phyloP scores from a whole-genome alignment of 2,797 vertebrate species.

The Pantherophis alleghaniensis region DNA sequence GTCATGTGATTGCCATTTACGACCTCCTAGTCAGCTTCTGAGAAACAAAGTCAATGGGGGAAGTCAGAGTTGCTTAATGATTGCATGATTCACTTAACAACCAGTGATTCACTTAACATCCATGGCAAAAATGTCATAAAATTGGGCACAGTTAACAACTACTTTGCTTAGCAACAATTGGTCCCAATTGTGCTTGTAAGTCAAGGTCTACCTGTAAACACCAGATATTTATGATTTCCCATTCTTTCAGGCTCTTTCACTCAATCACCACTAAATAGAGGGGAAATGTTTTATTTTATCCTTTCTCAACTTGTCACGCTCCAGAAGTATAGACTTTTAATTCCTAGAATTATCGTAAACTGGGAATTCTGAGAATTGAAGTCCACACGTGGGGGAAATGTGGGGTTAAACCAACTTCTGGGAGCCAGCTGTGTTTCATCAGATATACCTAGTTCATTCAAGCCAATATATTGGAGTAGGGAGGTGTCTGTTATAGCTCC shows the following conservation, averaged over 20 bases:
- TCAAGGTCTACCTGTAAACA: not conserved
- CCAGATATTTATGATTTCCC: not conserved
- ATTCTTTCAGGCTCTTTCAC: not conserved
- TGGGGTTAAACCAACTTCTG: not conserved
- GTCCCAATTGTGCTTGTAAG: not conserved
- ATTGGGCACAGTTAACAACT: not conserved
- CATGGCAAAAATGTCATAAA: not conserved
- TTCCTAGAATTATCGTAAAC: not conserved
- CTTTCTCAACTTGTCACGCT: not conserved
- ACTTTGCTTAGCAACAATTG: not conserved
- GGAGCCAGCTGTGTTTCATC: not conserved
- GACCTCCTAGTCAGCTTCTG: not conserved
- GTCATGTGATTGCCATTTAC: not conserved
- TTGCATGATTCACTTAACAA: not conserved
- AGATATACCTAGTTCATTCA: not conserved
- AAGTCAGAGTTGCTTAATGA: not conserved
- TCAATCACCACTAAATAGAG: not conserved
- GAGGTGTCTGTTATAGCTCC: not conserved
- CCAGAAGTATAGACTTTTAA: not conserved
- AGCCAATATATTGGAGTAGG: no score
- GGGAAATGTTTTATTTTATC: not conserved
- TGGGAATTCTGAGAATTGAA: not conserved
- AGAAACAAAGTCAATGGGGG: not conserved
- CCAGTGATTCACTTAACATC: not conserved
- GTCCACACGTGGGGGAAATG: not conserved